Conservation (phyloP, 2,113 vertebrate species). For the Sphaerodactylus townsendi region DNA sequence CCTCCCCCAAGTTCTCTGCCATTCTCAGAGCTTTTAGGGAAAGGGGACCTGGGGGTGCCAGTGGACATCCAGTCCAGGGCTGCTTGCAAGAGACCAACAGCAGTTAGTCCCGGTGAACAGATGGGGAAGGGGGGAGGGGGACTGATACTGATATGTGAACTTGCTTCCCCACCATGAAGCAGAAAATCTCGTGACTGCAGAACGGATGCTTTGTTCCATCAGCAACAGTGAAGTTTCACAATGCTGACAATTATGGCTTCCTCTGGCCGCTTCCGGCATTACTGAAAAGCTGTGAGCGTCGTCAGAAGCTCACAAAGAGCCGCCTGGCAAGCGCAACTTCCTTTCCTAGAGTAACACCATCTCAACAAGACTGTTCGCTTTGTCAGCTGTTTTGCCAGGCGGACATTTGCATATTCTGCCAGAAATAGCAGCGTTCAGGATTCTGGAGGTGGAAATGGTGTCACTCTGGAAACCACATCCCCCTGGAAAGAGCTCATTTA, state of each 20-base stretch:
- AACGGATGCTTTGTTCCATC: neutral
- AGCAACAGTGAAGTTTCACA: neutral
- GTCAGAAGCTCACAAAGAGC: neutral
- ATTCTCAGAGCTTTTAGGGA: neutral
- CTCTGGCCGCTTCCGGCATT: rapidly evolving
- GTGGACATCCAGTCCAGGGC: neutral
- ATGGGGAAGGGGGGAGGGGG: no score
- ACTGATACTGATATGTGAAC: neutral
- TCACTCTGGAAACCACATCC: neutral
- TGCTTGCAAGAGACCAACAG: no score
- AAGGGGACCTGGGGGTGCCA: no score
- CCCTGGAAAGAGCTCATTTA: neutral
- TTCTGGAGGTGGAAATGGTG: neutral
- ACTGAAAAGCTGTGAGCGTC: neutral
- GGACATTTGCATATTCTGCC: no score
- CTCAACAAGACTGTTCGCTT: neutral
- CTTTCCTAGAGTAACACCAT: neutral
- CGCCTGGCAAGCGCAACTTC: neutral
- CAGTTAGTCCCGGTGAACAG: no score
- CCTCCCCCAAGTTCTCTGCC: neutral
- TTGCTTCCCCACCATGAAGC: neutral
- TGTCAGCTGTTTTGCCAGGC: neutral
- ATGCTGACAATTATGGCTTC: neutral
- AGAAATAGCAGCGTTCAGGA: neutral
- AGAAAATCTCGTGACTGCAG: neutral